Evolutionary conservation across 2,797 vertebrate species (phyloP).

Genomic region (Tarsius wallacei): DNA sequence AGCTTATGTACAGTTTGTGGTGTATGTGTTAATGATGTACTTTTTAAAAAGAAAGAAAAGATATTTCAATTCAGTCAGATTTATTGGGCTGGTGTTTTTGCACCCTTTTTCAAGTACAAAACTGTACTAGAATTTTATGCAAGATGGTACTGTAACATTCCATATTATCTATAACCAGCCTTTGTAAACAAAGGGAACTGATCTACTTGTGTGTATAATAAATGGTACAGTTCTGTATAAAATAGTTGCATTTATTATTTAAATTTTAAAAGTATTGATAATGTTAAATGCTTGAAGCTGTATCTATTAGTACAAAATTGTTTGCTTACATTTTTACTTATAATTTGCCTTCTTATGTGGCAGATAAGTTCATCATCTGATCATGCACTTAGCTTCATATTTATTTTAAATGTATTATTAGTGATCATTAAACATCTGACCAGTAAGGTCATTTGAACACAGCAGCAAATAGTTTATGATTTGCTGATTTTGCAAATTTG

Average conservation of each 20-base stretch:
- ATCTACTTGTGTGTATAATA: constrained; percentile 98
- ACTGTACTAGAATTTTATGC: constrained; percentile 96
- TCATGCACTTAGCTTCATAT: constrained; percentile 85
- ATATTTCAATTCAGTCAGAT: constrained; percentile 91
- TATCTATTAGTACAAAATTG: constrained; percentile 90
- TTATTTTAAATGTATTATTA: constrained; percentile 90
- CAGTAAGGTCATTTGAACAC: constrained; percentile 76
- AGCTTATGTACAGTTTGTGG: constrained; percentile 96
- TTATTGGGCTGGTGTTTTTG: constrained; percentile 93
- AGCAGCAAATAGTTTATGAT: constrained; percentile 79
- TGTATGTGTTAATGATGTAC: constrained; percentile 95
- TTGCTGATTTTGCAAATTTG: constrained; percentile 83
- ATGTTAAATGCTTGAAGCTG: constrained; percentile 90
- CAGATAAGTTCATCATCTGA: constrained; percentile 88
- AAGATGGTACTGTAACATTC: constrained; percentile 99
- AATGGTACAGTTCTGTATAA: constrained; percentile 98
- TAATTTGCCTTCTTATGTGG: constrained; percentile 88
- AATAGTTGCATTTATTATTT: constrained; percentile 94
- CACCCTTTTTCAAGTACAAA: constrained; percentile 95
- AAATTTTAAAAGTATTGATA: constrained; percentile 90
- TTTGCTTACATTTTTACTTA: constrained; percentile 91
- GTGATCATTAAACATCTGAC: constrained; percentile 84
- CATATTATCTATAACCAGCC: constrained; percentile 97
- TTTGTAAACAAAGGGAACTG: constrained; percentile 95
- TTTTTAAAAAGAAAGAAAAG: constrained; percentile 90